These are phyloP conservation scores for Spatula clypeata DNA, from an alignment of 2,797 vertebrate genomes.

Conservation along the genomic window DNA sequence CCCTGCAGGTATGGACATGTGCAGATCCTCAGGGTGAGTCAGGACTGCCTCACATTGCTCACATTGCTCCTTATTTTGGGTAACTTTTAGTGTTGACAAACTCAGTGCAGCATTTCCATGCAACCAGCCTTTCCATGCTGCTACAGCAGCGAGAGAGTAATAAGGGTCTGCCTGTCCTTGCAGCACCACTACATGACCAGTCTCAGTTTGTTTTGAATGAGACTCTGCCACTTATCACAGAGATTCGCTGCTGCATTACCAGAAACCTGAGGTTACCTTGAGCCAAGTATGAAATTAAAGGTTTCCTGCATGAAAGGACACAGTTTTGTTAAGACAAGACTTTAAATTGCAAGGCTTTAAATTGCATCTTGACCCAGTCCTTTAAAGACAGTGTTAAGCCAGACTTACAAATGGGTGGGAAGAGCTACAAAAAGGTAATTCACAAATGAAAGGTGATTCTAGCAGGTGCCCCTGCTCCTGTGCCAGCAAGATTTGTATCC, in stretches of 20 bases:
- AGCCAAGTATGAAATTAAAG: background rate
- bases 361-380: background rate
- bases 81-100: background rate
- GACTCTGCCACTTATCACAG: background rate
- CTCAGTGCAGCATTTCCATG: accelerated
- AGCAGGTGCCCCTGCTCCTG: background rate
- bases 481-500: background rate
- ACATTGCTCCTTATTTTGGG: background rate
- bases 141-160: background rate
- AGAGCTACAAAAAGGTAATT: background rate
- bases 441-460: background rate
- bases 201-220: background rate
- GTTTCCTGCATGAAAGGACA: background rate
- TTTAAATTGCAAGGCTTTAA: background rate
- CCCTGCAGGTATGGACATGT: background rate
- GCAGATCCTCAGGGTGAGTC: background rate
- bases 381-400: background rate
- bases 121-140: background rate
- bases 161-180: background rate
- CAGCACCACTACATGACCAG: background rate
- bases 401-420: background rate
- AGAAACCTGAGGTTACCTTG: background rate
- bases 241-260: background rate
- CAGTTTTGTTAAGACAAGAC: background rate
- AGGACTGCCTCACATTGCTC: background rate